Evolutionary conservation across 1,140 invertebrate species (phyloP).

Genomic region (Leptonema lineaticorne): DNA sequence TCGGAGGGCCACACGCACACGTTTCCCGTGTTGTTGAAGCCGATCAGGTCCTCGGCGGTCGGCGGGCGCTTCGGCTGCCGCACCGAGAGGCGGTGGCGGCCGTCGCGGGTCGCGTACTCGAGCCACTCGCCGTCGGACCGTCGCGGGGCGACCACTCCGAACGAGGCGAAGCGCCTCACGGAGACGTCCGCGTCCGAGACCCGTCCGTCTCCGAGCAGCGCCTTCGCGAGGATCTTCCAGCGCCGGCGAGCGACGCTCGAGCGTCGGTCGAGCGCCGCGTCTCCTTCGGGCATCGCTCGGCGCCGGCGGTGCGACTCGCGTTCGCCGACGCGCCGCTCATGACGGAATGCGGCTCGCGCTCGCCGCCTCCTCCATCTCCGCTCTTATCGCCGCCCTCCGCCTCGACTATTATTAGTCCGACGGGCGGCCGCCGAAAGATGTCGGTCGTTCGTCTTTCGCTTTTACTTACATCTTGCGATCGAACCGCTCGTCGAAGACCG

Average conservation of each 20-base stretch:
- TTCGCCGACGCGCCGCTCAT: background rate
- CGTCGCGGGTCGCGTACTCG: slow-evolving; percentile 41
- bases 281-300: background rate
- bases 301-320: background rate
- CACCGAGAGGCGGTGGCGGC: slow-evolving; percentile 22
- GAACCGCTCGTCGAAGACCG: background rate
- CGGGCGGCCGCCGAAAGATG: background rate
- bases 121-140: slow-evolving; percentile 48
- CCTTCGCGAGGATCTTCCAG: slow-evolving; percentile 70
- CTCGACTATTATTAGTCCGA: background rate
- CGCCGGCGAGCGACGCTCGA: slow-evolving; percentile 58
- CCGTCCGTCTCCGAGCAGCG: slow-evolving; percentile 57
- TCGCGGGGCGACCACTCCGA: slow-evolving; percentile 54
- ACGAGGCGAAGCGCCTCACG: slow-evolving; percentile 59
- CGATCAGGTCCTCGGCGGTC: slow-evolving; percentile 71
- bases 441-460: background rate
- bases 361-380: no score
- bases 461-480: background rate
- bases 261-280: background rate
- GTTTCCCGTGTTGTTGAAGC: slow-evolving; percentile 91
- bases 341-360: background rate
- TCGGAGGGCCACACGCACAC: slow-evolving; percentile 89
- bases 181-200: slow-evolving; percentile 53
- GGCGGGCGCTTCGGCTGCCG: slow-evolving; percentile 61
- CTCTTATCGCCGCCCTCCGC: no score